Evolutionary conservation across 2,888 invertebrate genomes (phyloP).

Genomic region (Oxytorus armatus): DNA sequence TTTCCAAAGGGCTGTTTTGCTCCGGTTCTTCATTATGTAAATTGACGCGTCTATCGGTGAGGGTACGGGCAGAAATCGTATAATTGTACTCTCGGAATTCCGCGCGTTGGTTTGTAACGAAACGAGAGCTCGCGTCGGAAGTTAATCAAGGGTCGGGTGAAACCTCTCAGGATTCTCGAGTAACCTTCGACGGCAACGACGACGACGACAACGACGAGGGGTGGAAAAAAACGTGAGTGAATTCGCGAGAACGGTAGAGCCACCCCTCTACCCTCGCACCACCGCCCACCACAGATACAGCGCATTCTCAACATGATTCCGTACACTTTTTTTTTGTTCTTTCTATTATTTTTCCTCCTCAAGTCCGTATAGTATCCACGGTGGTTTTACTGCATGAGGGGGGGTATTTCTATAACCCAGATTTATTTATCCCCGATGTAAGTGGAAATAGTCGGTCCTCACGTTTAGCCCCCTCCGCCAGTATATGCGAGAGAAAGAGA

Average conservation of each 20-base stretch:
- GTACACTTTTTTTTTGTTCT: constrained; percentile 7
- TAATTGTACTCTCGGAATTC: constrained; percentile 55
- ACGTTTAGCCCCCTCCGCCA: not conserved
- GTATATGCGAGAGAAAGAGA: not conserved
- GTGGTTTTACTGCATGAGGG: not conserved
- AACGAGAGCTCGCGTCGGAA: constrained; percentile 25
- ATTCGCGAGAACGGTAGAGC: constrained; percentile 24
- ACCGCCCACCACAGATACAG: not conserved
- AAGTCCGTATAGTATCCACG: not conserved
- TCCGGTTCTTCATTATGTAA: not conserved
- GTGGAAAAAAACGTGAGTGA: constrained; percentile 34
- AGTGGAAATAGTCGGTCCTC: constrained; percentile 3
- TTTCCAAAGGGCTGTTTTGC: no score
- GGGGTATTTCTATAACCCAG: constrained; percentile 15
- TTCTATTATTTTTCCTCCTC: not conserved
- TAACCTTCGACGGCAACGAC: constrained; percentile 61
- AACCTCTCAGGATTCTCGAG: constrained; percentile 62
- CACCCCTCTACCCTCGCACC: no score
- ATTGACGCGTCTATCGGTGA: not conserved
- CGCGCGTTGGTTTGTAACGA: constrained; percentile 45
- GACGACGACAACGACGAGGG: constrained; percentile 31
- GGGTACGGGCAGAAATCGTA: constrained; percentile 35
- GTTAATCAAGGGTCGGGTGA: constrained; percentile 66
- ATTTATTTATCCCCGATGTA: constrained; percentile 31
- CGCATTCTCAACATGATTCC: constrained; percentile 3